phyloP scores from a whole-genome alignment of 1,140 invertebrate species.

The Monochamus saltuarius region DNA sequence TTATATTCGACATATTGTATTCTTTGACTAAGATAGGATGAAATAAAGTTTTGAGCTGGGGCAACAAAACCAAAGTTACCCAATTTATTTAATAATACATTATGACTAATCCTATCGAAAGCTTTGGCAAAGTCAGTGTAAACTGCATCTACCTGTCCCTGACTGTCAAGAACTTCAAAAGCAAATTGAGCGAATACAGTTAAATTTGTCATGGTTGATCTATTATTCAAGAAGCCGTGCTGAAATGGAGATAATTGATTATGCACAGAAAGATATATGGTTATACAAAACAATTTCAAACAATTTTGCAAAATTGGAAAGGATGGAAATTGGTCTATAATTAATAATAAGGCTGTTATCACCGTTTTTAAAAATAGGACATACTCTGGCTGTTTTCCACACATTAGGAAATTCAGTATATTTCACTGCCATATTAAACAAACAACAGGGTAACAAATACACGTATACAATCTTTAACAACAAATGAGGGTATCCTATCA shows the following conservation, averaged over 20 bases:
- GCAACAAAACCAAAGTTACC: not conserved
- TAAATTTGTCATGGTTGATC: no score
- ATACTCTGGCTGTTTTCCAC: not conserved
- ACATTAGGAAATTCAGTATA: not conserved
- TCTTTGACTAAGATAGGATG: not conserved
- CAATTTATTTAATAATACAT: no score
- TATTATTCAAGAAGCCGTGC: not conserved
- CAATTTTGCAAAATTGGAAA: conserved; percentile 8
- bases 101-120: not conserved
- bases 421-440: not conserved
- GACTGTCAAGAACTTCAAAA: not conserved
- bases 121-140: no score
- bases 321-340: conserved; percentile 20
- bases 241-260: not conserved
- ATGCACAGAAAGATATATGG: no score
- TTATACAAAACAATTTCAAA: conserved; percentile 22
- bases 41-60: not conserved
- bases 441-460: no score
- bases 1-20: not conserved
- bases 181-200: not conserved
- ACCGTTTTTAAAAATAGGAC: not conserved
- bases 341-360: conserved; percentile 7
- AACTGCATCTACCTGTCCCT: no score
- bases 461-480: no score
- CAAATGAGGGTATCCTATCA: no score